Base-by-base conservation (phyloP, 2,113 vertebrate species). In the Dipodomys merriami region DNA sequence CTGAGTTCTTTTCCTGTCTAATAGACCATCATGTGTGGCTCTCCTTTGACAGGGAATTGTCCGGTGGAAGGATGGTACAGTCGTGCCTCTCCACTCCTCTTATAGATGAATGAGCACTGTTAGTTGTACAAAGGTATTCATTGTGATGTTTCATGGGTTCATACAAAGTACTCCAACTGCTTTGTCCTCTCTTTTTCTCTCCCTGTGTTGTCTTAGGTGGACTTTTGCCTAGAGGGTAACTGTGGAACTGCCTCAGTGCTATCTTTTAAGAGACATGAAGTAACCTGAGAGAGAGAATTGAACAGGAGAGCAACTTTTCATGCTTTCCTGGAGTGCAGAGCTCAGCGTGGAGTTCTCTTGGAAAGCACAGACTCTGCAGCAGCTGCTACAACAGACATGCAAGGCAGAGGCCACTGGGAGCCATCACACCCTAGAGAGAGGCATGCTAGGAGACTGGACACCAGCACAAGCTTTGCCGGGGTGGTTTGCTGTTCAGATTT, bases 391-490 rank as follows among this genome's bases (percentile, higher is more conserved):
- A 19, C 1, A 15, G 16, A 7, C 7, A 2, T 12, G 1, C 15
- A 30, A 0, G 6, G 16, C 33, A 44, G 22, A 23, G 1, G 3
- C 6, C 4, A 23, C 53, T 72, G 30, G 15, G 13, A 71, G 30
- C 8, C 27, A 8, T 44, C 12, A 11, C n/a, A 5, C 2, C 15
- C 7, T 5, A 30, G 49, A 39, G 6, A 5, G 3, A 27, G 7
- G 44, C 29, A 46, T 12, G 25, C 35, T 49, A 11, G 72, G 25
- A 30, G 74, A 79, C 27, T 1, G 30, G 39, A 78, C 4, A 64
- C 6, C 11, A 60, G 3, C 23, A 22, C 12, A 44, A 29, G 12
- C 11, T 33, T 16, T 15, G 44, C 39, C 3, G 0, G 22, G 27
- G 11, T 19, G 23, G 23, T 44, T 33, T 57, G 30, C 22, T 30